These are phyloP conservation scores for Cephus sareptanus DNA, from an alignment of 2,888 invertebrate species.

Conservation along the genomic window DNA sequence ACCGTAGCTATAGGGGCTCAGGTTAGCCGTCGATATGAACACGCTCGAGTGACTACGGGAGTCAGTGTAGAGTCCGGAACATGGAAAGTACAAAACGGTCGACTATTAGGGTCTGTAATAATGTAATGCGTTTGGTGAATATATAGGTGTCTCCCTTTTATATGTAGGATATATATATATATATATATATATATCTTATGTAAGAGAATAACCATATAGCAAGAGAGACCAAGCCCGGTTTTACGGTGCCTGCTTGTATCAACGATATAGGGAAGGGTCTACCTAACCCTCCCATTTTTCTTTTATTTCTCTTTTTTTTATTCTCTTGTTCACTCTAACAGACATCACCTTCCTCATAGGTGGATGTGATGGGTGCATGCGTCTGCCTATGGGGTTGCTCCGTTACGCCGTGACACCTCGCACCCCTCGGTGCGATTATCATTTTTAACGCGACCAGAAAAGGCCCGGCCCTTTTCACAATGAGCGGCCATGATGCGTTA, in stretches of 20 bases:
- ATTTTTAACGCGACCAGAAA: conserved; percentile 54
- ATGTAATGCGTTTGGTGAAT: conserved; percentile 5
- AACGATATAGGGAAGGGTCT: neutral
- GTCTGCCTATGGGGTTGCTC: conserved; percentile 36
- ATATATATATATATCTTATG: neutral
- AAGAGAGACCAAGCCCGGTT: neutral
- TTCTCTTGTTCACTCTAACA: neutral
- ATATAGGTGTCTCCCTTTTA: neutral
- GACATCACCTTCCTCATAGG: conserved; percentile 6
- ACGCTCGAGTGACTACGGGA: conserved; percentile 4
- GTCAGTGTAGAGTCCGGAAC: neutral
- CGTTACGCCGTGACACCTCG: conserved; percentile 56
- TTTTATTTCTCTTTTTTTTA: neutral
- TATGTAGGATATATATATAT: neutral
- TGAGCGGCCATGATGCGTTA: conserved; percentile 56
- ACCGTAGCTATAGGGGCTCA: conserved; percentile 31
- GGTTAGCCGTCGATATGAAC: conserved; percentile 9
- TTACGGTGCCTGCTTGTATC: neutral
- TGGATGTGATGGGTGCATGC: conserved; percentile 2
- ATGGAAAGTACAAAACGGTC: neutral
- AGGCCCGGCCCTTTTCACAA: conserved; percentile 48
- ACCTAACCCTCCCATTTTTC: neutral
- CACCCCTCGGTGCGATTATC: conserved; percentile 53
- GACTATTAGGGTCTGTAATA: conserved; percentile 5
- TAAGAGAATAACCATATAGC: neutral